Conservation (phyloP, 2,797 vertebrate species). For the Hydrolagus colliei region DNA sequence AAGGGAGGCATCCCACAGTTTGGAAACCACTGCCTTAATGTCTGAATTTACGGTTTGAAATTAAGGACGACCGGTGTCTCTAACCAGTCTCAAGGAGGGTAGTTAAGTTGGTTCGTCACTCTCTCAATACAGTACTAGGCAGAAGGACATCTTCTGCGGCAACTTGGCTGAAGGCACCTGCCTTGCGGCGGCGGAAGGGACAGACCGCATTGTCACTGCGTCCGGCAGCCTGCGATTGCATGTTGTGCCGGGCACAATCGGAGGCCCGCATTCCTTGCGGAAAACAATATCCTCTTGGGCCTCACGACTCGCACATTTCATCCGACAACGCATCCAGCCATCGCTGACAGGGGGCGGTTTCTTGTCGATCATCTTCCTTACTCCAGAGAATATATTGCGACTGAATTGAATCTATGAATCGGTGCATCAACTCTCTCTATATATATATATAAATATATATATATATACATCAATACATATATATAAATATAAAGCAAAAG, state of each 20-base stretch:
- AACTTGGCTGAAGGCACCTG: neutral
- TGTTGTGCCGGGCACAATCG: neutral
- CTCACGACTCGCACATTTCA: slow-evolving; percentile 18
- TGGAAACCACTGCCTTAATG: no score
- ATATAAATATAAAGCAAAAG: slow-evolving; percentile 14
- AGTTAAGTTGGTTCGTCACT: slow-evolving; percentile 25
- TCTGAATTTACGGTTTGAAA: neutral
- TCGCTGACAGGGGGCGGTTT: neutral
- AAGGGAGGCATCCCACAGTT: no score
- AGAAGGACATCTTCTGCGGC: neutral
- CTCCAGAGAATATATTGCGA: neutral
- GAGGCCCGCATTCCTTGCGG: neutral
- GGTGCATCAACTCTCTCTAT: neutral
- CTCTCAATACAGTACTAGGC: slow-evolving; percentile 28
- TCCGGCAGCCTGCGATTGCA: slow-evolving; percentile 6
- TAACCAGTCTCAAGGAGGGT: slow-evolving; percentile 6
- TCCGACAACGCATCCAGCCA: slow-evolving; percentile 6
- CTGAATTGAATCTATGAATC: slow-evolving; percentile 13
- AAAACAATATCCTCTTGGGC: neutral
- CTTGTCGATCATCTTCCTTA: neutral
- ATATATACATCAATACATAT: slow-evolving; percentile 1
- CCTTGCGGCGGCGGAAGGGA: neutral
- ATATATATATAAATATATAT: slow-evolving; percentile 29
- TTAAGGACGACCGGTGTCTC: neutral
- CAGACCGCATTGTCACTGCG: slow-evolving; percentile 7